Evolutionary conservation across 2,113 vertebrate genomes (phyloP).

Genomic region (Poeciliopsis retropinna): DNA sequence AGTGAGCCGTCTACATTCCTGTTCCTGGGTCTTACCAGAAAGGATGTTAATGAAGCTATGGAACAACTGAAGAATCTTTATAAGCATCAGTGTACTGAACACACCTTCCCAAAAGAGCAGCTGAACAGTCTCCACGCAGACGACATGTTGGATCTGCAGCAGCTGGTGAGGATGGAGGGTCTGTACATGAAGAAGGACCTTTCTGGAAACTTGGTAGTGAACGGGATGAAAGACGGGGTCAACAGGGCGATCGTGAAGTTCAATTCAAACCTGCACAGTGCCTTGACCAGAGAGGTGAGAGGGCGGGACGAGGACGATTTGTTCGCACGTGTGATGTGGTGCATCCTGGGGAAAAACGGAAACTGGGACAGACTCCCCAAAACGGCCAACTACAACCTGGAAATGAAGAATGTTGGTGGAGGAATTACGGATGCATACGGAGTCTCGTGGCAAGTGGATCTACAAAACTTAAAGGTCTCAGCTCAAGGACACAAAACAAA

Average conservation of each 20-base stretch:
- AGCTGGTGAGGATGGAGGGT: constrained; percentile 26
- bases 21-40: constrained; percentile 43
- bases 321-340: constrained; percentile 61
- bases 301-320: constrained; percentile 41
- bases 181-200: constrained; percentile 6
- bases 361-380: constrained; percentile 69
- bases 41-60: constrained; percentile 38
- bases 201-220: constrained; percentile 13
- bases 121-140: constrained; percentile 6
- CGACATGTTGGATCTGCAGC: constrained; percentile 10
- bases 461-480: constrained; percentile 21
- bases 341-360: constrained; percentile 45
- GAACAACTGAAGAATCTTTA: constrained; percentile 46
- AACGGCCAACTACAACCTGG: constrained; percentile 58
- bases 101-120: constrained; percentile 21
- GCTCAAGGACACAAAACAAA: accelerated
- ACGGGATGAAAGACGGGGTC: constrained; percentile 58
- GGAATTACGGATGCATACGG: constrained; percentile 54
- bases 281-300: constrained; percentile 13
- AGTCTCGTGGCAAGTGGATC: constrained; percentile 43
- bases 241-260: constrained; percentile 26
- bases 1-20: constrained; percentile 41
- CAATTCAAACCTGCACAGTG: accelerated
- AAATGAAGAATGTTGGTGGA: constrained; percentile 9
- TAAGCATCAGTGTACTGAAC: constrained; percentile 40